Conservation (phyloP, 2,113 vertebrate genomes). For the Oryzias javanicus region DNA sequence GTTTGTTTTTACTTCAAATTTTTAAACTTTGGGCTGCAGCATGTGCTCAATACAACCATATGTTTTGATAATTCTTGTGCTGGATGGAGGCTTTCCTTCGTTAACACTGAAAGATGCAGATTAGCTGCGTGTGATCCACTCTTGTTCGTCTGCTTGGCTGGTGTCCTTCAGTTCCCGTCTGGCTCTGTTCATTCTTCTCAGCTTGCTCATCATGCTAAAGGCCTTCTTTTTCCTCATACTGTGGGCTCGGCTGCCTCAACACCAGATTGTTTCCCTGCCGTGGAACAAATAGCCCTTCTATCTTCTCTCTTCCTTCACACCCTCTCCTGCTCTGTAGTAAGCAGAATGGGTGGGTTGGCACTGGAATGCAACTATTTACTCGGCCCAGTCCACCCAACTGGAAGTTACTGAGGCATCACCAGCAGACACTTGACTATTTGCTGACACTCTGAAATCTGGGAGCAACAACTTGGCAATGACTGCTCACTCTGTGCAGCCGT, state of each 20-base stretch:
- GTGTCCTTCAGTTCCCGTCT: background rate
- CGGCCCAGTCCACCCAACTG: conserved; percentile 30
- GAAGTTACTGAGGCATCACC: conserved; percentile 29
- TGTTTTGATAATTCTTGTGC: too few relatives aligned
- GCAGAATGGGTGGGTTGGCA: conserved; percentile 41
- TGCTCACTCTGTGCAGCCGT: background rate
- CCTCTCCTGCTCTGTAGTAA: conserved; percentile 22
- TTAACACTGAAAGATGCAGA: too few relatives aligned
- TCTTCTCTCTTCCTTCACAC: conserved; percentile 25
- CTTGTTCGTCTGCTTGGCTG: conserved; percentile 13
- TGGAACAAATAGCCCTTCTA: conserved; percentile 47
- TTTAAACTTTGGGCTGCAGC: too few relatives aligned
- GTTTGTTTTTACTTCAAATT: too few relatives aligned
- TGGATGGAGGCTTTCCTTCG: too few relatives aligned
- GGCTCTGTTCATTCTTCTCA: conserved; percentile 12
- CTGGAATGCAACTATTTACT: conserved; percentile 37
- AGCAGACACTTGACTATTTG: conserved; percentile 22
- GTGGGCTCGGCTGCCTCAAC: conserved; percentile 31
- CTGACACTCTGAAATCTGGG: background rate
- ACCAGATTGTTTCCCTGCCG: conserved; percentile 40
- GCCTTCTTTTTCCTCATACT: conserved; percentile 58
- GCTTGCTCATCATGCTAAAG: conserved; percentile 48
- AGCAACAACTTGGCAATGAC: background rate
- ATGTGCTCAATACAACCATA: too few relatives aligned
- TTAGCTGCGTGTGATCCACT: background rate